These are phyloP conservation scores for Hydrolagus colliei DNA, from an alignment of 2,797 vertebrate genomes.

Conservation along the genomic window DNA sequence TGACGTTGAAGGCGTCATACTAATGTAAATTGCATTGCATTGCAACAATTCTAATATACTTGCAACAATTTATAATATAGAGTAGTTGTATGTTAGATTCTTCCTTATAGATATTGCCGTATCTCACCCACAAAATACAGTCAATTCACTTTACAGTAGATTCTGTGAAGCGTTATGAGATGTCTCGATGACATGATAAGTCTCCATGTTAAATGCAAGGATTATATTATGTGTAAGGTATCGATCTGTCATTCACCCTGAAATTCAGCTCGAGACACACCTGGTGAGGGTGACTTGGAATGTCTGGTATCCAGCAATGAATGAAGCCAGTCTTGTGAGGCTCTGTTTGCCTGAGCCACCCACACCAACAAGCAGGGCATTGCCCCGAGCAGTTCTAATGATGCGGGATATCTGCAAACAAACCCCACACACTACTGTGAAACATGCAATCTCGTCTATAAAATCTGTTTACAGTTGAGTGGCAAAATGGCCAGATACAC, in stretches of 20 bases:
- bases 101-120: too few species aligned
- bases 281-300: slow-evolving; percentile 89
- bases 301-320: slow-evolving; percentile 82
- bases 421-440: background rate
- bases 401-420: slow-evolving; percentile 76
- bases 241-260: background rate
- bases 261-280: slow-evolving; percentile 46
- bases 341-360: slow-evolving; percentile 94
- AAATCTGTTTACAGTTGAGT: background rate
- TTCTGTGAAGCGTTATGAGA: too few species aligned
- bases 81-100: too few species aligned
- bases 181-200: too few species aligned
- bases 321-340: slow-evolving; percentile 83
- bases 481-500: background rate
- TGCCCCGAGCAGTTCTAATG: slow-evolving; percentile 78
- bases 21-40: too few species aligned
- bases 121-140: too few species aligned
- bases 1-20: too few species aligned
- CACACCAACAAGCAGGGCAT: slow-evolving; percentile 85
- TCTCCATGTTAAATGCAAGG: too few species aligned
- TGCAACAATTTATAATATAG: too few species aligned
- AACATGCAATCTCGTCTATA: background rate
- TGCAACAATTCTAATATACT: too few species aligned
- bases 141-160: too few species aligned
- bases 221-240: too few species aligned